phyloP scores from a whole-genome alignment of 1,140 invertebrate species.

The Drosophila punjabiensis region DNA sequence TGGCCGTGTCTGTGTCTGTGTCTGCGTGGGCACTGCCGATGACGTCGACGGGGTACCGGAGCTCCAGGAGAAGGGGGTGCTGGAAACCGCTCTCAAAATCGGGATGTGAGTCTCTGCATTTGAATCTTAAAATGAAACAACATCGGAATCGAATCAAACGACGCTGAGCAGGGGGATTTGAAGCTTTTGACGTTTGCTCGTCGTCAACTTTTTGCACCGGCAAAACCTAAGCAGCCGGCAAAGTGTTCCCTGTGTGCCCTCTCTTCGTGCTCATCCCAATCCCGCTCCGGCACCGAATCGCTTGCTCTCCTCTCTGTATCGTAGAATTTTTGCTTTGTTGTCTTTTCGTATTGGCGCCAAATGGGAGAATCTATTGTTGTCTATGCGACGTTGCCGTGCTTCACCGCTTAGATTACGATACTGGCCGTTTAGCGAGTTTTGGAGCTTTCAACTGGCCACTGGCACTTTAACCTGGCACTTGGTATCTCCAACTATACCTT shows the following conservation, averaged over 20 bases:
- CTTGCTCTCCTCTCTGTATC: slow-evolving; percentile 26
- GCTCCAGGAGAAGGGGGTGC: slow-evolving; percentile 10
- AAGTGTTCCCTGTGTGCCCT: slow-evolving; percentile 48
- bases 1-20: slow-evolving; percentile 9
- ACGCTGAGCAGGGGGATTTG: slow-evolving; percentile 13
- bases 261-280: not conserved
- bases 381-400: slow-evolving; percentile 60
- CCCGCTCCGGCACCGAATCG: not conserved
- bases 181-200: slow-evolving; percentile 63
- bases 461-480: not conserved
- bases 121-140: slow-evolving; percentile 13
- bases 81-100: slow-evolving; percentile 17
- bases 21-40: slow-evolving; percentile 41
- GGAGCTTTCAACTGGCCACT: not conserved
- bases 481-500: not conserved
- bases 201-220: slow-evolving; percentile 66
- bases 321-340: slow-evolving; percentile 53
- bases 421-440: slow-evolving; percentile 3
- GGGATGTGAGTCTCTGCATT: slow-evolving; percentile 8
- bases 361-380: slow-evolving; percentile 50
- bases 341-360: slow-evolving; percentile 72
- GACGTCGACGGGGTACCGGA: slow-evolving; percentile 27
- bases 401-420: slow-evolving; percentile 30
- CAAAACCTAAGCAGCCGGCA: slow-evolving; percentile 76
- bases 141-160: not conserved